These are phyloP conservation scores for Rhodophaea formosa DNA, from an alignment of 2,888 invertebrate genomes.

Conservation along the genomic window DNA sequence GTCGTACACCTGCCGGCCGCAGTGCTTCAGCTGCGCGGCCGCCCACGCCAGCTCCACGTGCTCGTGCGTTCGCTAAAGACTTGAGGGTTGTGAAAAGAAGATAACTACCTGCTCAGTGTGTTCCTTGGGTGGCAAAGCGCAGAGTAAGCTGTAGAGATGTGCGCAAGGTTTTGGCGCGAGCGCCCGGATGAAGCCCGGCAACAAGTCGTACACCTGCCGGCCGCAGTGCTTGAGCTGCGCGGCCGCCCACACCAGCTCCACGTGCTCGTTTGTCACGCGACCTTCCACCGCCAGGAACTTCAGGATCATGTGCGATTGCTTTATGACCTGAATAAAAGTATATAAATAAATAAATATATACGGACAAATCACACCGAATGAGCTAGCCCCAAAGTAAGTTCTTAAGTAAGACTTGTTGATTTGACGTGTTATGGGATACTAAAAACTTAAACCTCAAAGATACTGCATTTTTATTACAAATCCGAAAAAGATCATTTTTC, in stretches of 20 bases:
- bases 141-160: conserved; percentile 93
- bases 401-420: too few species aligned
- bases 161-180: conserved; percentile 93
- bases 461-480: too few species aligned
- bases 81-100: neutral
- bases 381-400: too few species aligned
- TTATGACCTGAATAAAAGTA: conserved; percentile 85
- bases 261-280: conserved; percentile 92
- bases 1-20: conserved; percentile 96
- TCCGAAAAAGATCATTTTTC: too few species aligned
- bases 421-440: too few species aligned
- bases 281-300: conserved; percentile 96
- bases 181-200: conserved; percentile 94
- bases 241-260: conserved; percentile 96
- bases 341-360: conserved; percentile 10
- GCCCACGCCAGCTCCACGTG: too few species aligned
- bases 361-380: too few species aligned
- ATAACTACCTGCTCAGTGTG: conserved; percentile 91
- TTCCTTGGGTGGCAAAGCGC: conserved; percentile 92
- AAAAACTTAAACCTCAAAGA: too few species aligned
- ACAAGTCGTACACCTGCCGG: conserved; percentile 94
- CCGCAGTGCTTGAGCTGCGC: conserved; percentile 97
- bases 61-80: too few species aligned
- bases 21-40: conserved; percentile 96
- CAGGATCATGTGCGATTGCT: conserved; percentile 95